phyloP scores from a whole-genome alignment of 2,113 vertebrate genomes.

The Platysteira castanea region DNA sequence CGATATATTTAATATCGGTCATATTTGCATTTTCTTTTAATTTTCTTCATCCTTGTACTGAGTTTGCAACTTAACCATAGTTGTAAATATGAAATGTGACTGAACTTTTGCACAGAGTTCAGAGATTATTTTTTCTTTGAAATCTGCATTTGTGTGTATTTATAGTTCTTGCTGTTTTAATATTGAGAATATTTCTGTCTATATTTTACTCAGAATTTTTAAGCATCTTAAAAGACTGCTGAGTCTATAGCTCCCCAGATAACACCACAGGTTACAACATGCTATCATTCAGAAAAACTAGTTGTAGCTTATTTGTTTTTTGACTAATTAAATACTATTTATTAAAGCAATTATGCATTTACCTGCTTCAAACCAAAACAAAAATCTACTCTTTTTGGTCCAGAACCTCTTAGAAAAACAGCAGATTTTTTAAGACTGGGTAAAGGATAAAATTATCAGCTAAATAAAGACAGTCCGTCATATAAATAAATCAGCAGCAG shows the following conservation, averaged over 20 bases:
- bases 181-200: not conserved
- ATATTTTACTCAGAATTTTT: slow-evolving; percentile 34
- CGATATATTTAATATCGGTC: not conserved
- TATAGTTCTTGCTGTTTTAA: not conserved
- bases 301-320: not conserved
- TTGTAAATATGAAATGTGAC: not conserved
- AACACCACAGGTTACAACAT: not conserved
- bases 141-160: not conserved
- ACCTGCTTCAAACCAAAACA: not conserved
- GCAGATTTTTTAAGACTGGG: not conserved
- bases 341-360: not conserved
- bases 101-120: not conserved
- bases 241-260: not conserved
- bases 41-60: not conserved
- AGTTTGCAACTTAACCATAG: not conserved
- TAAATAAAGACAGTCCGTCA: not conserved
- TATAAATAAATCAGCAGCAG: not conserved
- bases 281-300: not conserved
- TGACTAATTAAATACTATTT: not conserved
- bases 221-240: not conserved
- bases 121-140: not conserved
- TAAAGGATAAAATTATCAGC: not conserved
- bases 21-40: not conserved
- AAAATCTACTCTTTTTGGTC: not conserved
- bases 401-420: not conserved